These are phyloP conservation scores for Erebia ligea DNA, from an alignment of 2,888 invertebrate genomes.

Conservation along the genomic window DNA sequence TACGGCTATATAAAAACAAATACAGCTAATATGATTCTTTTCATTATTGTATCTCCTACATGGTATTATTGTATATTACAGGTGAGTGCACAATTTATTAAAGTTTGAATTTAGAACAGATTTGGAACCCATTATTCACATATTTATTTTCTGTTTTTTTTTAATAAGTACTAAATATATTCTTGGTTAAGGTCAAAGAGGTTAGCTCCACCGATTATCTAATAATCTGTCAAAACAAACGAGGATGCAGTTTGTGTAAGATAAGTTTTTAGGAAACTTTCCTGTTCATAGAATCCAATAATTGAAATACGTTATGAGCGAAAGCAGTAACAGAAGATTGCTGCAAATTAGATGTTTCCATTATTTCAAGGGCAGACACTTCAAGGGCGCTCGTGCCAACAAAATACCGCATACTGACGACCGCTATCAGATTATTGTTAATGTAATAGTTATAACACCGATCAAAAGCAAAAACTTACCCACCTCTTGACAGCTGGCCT, in stretches of 20 bases:
- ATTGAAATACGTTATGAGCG: neutral
- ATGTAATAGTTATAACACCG: constrained; percentile 11
- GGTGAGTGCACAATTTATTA: constrained; percentile 32
- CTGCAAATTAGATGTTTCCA: constrained; percentile 57
- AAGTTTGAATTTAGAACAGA: constrained; percentile 17
- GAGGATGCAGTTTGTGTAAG: neutral
- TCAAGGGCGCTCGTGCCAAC: constrained; percentile 61
- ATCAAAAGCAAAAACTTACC: constrained; percentile 82
- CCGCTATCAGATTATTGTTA: constrained; percentile 33
- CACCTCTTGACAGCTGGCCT: constrained; percentile 90
- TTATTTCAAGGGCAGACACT: constrained; percentile 71
- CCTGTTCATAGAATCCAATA: constrained; percentile 2
- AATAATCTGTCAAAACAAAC: constrained; percentile 46
- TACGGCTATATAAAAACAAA: constrained; percentile 37
- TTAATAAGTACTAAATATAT: neutral
- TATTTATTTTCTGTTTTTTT: too few species aligned
- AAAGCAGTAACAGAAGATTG: constrained; percentile 17
- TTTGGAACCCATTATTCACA: neutral
- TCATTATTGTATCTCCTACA: constrained; percentile 4
- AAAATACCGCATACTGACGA: constrained; percentile 44
- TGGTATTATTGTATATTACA: too few species aligned
- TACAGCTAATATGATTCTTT: constrained; percentile 1
- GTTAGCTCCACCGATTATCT: constrained; percentile 67
- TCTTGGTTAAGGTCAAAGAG: constrained; percentile 59
- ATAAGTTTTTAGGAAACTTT: constrained; percentile 9